Conservation (phyloP, 2,888 invertebrate genomes). For the Dasypogon diadema region DNA sequence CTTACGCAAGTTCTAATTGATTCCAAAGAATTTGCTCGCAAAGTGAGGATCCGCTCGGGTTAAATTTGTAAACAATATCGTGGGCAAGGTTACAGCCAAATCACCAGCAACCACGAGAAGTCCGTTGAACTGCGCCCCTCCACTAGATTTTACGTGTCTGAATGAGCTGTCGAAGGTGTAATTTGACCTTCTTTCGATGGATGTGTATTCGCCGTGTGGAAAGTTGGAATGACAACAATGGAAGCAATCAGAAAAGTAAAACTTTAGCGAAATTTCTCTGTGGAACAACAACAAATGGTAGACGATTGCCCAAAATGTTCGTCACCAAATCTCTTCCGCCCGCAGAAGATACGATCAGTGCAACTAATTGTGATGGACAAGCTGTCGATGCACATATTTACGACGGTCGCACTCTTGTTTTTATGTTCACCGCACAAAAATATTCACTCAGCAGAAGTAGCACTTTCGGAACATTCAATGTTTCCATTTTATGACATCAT, state of each 20-base stretch:
- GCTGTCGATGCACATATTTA: constrained; percentile 21
- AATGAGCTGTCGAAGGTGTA: not conserved
- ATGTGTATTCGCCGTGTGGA: constrained; percentile 14
- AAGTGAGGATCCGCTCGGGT: not conserved
- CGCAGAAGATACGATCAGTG: not conserved
- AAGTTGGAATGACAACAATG: not conserved
- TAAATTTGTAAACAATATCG: constrained; percentile 29
- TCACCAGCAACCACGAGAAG: not conserved
- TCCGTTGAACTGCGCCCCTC: constrained; percentile 18
- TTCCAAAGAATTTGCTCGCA: constrained; percentile 5
- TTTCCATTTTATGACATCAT: constrained; percentile 33
- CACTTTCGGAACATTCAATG: constrained; percentile 11
- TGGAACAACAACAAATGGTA: not conserved
- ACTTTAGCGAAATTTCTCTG: not conserved
- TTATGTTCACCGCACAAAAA: not conserved
- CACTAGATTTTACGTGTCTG: constrained; percentile 9
- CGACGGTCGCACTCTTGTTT: not conserved
- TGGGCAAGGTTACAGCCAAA: constrained; percentile 24
- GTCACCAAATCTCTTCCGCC: not conserved
- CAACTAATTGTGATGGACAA: not conserved
- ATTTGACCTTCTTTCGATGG: constrained; percentile 28
- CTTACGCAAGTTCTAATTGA: not conserved
- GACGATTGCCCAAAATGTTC: not conserved
- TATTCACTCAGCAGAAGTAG: not conserved
- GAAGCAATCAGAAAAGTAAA: not conserved